These are phyloP conservation scores for Cephus rjabovi DNA, from an alignment of 2,888 invertebrate genomes.

Conservation along the genomic window DNA sequence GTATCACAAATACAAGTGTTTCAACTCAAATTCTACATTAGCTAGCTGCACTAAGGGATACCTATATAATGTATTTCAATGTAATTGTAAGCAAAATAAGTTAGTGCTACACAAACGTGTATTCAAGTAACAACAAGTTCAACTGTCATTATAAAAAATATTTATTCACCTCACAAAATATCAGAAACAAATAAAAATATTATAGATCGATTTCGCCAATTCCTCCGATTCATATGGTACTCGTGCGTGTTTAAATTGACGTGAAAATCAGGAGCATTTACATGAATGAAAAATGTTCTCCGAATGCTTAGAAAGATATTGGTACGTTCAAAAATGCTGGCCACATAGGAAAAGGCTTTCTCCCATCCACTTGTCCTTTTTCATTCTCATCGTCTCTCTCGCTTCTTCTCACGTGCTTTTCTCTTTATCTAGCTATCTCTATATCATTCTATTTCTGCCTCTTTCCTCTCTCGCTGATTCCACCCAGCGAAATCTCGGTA, in stretches of 20 bases:
- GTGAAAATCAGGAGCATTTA: conserved; percentile 22
- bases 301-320: neutral
- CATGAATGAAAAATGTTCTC: conserved; percentile 1
- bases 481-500: conserved; percentile 18
- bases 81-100: too few species aligned
- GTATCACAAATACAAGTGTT: too few species aligned
- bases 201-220: too few species aligned
- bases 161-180: too few species aligned
- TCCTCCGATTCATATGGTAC: neutral
- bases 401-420: neutral
- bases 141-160: too few species aligned
- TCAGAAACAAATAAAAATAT: too few species aligned
- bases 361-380: neutral
- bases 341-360: neutral
- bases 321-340: neutral
- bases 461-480: conserved; percentile 4
- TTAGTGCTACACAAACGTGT: too few species aligned
- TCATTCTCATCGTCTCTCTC: neutral
- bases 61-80: too few species aligned
- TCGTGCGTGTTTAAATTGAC: conserved; percentile 25
- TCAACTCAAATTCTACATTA: too few species aligned
- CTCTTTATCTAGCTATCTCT: neutral
- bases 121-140: too few species aligned
- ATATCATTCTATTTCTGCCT: neutral
- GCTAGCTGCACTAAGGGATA: too few species aligned